Evolutionary conservation across 2,888 invertebrate species (phyloP).

Genomic region (Spicauda simplicius): DNA sequence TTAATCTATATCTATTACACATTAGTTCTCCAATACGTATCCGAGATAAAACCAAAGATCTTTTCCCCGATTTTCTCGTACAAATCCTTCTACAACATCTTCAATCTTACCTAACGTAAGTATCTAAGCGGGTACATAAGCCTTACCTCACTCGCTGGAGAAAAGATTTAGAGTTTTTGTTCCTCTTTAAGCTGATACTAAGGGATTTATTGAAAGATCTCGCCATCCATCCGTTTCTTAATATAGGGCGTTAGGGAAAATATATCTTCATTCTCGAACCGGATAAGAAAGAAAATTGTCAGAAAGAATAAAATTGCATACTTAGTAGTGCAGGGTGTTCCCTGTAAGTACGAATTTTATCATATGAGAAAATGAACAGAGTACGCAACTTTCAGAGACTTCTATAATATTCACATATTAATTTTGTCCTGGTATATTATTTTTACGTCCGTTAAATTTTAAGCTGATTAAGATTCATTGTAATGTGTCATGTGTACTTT

Average conservation of each 20-base stretch:
- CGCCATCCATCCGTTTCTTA: neutral
- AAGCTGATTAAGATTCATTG: too few relatives aligned
- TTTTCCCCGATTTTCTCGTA: neutral
- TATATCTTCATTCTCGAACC: neutral
- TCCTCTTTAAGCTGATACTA: too few relatives aligned
- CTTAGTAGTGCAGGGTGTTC: conserved; percentile 3
- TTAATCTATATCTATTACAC: too few relatives aligned
- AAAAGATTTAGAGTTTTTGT: conserved; percentile 15
- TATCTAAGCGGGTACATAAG: neutral
- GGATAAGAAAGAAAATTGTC: neutral
- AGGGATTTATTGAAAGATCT: conserved; percentile 21
- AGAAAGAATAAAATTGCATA: conserved; percentile 13
- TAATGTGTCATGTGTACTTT: too few relatives aligned
- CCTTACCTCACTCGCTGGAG: conserved; percentile 9
- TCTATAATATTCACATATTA: too few relatives aligned
- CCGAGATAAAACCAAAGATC: neutral
- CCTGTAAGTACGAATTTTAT: conserved; percentile 1
- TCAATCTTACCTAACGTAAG: conserved; percentile 12
- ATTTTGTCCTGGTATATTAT: too few relatives aligned
- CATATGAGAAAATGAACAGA: neutral
- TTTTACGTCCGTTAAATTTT: too few relatives aligned
- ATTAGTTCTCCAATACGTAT: too few relatives aligned
- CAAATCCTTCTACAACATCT: conserved; percentile 13
- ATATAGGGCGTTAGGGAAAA: neutral
- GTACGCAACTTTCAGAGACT: too few relatives aligned